Conservation (phyloP, 2,797 vertebrate species). For the Propithecus perrieri region DNA sequence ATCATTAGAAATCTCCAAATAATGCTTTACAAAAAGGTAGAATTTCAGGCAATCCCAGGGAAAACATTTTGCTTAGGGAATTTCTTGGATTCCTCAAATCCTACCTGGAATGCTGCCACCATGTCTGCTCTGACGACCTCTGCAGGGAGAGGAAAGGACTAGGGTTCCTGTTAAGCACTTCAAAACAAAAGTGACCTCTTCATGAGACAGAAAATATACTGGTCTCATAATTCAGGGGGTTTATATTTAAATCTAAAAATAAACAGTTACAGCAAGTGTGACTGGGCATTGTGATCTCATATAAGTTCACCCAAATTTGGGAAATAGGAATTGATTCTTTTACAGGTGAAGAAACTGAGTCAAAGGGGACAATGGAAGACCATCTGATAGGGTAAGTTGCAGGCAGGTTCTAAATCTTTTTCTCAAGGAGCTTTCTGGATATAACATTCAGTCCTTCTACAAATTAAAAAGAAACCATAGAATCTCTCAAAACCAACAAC, state of each 20-base stretch:
- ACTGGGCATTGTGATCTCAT: neutral
- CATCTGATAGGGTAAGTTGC: neutral
- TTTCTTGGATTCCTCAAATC: neutral
- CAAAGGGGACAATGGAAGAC: neutral
- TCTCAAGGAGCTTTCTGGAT: neutral
- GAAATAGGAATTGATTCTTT: neutral
- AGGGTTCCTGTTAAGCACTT: neutral
- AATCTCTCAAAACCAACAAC: neutral
- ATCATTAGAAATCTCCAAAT: neutral
- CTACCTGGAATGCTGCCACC: neutral
- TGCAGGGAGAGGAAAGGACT: neutral
- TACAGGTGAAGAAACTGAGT: neutral
- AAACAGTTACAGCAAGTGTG: neutral
- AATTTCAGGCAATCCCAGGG: neutral
- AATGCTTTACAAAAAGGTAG: neutral
- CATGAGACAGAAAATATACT: neutral
- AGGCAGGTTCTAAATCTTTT: neutral
- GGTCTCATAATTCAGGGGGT: neutral
- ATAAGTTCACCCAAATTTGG: neutral
- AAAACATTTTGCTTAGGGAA: slow-evolving; percentile 16
- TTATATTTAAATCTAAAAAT: neutral
- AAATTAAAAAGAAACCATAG: neutral
- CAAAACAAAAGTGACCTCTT: slow-evolving; percentile 6
- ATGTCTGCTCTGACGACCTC: neutral
- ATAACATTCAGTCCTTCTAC: neutral